Evolutionary conservation across 2,888 invertebrate species (phyloP), one percentile per base, ranked within the genome.

Genomic region (Agrochola lychnidis): DNA sequence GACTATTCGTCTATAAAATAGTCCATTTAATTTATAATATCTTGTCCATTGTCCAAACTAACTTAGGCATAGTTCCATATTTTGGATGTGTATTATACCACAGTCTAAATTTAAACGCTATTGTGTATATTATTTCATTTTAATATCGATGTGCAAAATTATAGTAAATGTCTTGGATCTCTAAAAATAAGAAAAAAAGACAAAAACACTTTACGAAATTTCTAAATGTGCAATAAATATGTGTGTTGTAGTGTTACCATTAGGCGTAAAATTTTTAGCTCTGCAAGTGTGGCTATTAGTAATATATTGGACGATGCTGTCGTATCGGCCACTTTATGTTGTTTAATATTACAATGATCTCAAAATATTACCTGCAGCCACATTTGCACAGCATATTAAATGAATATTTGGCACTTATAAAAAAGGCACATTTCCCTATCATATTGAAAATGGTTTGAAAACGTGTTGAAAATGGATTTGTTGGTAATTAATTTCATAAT

Each of bases 201-300:
- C 94, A 96, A 96, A 96, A 96, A 96, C 93, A 96, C 94, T 96
- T 96, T 96, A 96, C 93, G 93, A 96, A 97, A 95, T 96, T 96
- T 97, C 97, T 97, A 96, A 96, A 96, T 97, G 97, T 97, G 97
- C 97, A 97, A 97, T 97, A 97, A 96, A 95, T 96, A 95, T 96
- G 97, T 97, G 96, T 97, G 97, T 97, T 95, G 96, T 97, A 97
- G 97, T 96, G 95, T 96, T 96, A 96, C 96, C 95, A 94, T 96
- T 96, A 96, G 96, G 96, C 95, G 94, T 96, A 95, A 95, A 95
- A 95, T 91, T 93, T 92, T 94, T 90, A 93, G 93, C 94, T 92
- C 87, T 88, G 90, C 91, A 93, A 93, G 89, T 94, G 93, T 93
- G 88, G 91, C 91, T 89, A 91, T 89, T 90, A 88, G 82, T 88